phyloP scores from a whole-genome alignment of 2,113 vertebrate species.

The Philantomba maxwellii region DNA sequence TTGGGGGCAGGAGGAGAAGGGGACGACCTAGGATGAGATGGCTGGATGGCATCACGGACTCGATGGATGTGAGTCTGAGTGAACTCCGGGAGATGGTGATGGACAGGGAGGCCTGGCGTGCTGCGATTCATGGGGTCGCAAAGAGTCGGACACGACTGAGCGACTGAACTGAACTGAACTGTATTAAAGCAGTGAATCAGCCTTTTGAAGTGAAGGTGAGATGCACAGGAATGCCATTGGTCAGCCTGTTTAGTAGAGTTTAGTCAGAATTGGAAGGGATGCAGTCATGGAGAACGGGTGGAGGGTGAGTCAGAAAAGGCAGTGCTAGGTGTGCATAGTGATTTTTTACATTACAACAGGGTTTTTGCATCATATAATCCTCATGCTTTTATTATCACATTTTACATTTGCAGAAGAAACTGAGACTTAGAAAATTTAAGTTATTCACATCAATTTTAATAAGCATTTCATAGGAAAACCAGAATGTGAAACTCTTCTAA shows the following conservation, averaged over 20 bases:
- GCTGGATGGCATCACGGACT: too few species aligned
- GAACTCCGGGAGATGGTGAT: too few species aligned
- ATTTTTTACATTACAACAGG: not conserved
- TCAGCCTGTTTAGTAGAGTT: not conserved
- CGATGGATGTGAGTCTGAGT: too few species aligned
- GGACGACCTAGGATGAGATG: too few species aligned
- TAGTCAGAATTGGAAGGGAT: not conserved
- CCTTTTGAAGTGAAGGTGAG: not conserved
- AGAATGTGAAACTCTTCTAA: not conserved
- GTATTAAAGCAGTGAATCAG: not conserved
- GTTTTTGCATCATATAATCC: not conserved
- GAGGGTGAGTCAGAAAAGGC: not conserved
- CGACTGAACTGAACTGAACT: too few species aligned
- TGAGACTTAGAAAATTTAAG: not conserved
- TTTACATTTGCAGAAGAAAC: not conserved
- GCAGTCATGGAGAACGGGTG: not conserved
- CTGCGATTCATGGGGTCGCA: too few species aligned
- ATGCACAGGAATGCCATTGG: fast-evolving
- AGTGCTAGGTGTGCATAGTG: not conserved
- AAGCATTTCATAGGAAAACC: not conserved
- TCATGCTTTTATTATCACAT: not conserved
- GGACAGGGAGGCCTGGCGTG: too few species aligned
- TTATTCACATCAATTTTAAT: not conserved
- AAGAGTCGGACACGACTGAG: too few species aligned
- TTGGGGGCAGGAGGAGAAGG: too few species aligned